Base-by-base conservation (phyloP, 2,888 invertebrate species). In the Parascotia fuliginaria region DNA sequence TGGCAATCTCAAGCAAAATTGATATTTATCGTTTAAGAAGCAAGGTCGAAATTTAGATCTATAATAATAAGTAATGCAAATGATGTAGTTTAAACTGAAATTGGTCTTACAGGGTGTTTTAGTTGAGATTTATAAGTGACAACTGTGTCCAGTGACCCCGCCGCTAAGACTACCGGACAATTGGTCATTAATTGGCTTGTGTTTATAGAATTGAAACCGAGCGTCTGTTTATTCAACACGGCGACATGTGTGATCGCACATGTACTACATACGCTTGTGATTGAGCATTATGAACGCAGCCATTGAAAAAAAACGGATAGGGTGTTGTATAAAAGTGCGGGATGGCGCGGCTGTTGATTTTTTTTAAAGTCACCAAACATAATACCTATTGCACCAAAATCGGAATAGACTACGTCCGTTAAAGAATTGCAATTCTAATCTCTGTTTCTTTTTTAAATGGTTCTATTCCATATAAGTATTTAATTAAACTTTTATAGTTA, bases 111-210 rank as follows among this genome's bases (percentile, higher is more conserved):
- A 65, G 65, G 65, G 65, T 67, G 75, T 72, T 84, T 87, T 83
- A 88, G 86, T 89, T 87, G 83, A 88, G 89, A 89, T 89, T 89
- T 89, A 89, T 88, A 81, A 65, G 79, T 70, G 79, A 75, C 81
- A 72, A 70, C 58, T 53, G 48, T 70, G 74, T 70, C 55, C 77
- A 73, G 61, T 76, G 82, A 81, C 75, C 79, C 73, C 66, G 66
- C 62, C 75, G 74, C 75, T 72, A 60, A 68, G 66, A 69, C 69
- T 65, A 61, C 54, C 67, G 66, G 76, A 83, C 87, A 88, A 87
- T 89, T 87, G 89, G 69, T 68, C 73, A 80, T 81, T 89, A 88
- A 85, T 89, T 85, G 85, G 69, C 73, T 75, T 74, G 44, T 85
- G 86, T 87, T 86, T 87, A 78, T 82, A 83, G 80, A 87, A 83